Base-by-base conservation (phyloP, 2,113 vertebrate genomes). In the Furnarius figulus region DNA sequence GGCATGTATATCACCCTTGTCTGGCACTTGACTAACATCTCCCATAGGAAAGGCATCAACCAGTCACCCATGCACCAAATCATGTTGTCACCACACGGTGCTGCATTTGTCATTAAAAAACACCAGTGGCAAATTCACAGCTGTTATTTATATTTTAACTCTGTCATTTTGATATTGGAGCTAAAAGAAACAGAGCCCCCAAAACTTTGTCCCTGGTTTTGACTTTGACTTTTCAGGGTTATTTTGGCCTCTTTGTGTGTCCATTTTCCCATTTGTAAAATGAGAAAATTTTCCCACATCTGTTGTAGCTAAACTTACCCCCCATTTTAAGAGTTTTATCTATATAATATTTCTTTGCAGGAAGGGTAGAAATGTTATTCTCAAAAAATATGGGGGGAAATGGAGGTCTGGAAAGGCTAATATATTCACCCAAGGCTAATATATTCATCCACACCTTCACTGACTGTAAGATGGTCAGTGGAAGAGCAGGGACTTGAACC, bases 401-500 rank as follows among this genome's bases (percentile, higher is more conserved):
- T 59, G 28, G 61, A 92, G n/a, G 11, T 59, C 55, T 78, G 22
- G 10, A 31, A 10, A 89, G 59, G 14, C 70, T 82, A 76, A 47
- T 53, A 3, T 47, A 59, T 94, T 86, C 78, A 75, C 93, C 71
- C 76, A 74, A 21, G 44, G n/a, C n/a, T n/a, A n/a, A n/a, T n/a
- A n/a, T n/a, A n/a, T n/a, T n/a, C n/a, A n/a, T n/a, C n/a, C n/a
- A n/a, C n/a, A n/a, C n/a, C n/a, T n/a, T n/a, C n/a, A n/a, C n/a
- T n/a, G n/a, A n/a, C n/a, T n/a, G n/a, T 14, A 86, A 30, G 21
- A 67, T 81, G 89, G 68, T 86, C 75, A 86, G 8, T 77, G 72
- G 52, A 90, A 95, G 95, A 92, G 93, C 90, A 90, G 87, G 93
- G 90, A 95, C 50, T 73, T 76, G 50, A 95, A 95, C 65, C 83